These are phyloP conservation scores for Embidobia sp. DNA, from an alignment of 2,888 invertebrate species.

Conservation along the genomic window DNA sequence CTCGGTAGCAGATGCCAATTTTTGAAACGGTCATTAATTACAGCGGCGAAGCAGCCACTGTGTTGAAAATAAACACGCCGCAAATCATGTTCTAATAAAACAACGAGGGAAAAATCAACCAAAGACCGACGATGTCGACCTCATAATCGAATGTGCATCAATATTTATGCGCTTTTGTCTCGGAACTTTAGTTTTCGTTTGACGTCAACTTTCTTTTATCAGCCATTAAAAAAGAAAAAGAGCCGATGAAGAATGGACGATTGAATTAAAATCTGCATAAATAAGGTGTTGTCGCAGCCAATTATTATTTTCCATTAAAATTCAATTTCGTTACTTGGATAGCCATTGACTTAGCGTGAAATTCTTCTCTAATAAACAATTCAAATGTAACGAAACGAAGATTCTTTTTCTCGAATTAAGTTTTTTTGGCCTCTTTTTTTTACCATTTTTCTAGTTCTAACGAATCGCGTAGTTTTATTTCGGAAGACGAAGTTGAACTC, in stretches of 20 bases:
- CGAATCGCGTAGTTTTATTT: slow-evolving; percentile 10
- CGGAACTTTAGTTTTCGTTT: slow-evolving; percentile 15
- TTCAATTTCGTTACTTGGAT: background rate
- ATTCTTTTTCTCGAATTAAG: too few relatives aligned
- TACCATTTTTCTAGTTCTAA: background rate
- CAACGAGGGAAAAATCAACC: slow-evolving; percentile 1
- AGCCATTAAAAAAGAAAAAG: slow-evolving; percentile 4
- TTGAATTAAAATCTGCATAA: slow-evolving; percentile 21
- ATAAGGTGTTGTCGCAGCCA: slow-evolving; percentile 1
- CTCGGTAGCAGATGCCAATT: slow-evolving; percentile 49
- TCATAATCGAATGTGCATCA: slow-evolving; percentile 44
- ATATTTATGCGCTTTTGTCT: slow-evolving; percentile 50
- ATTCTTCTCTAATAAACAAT: slow-evolving; percentile 9
- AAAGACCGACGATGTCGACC: slow-evolving; percentile 2
- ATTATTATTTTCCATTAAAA: slow-evolving; percentile 36
- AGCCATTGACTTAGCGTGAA: slow-evolving; percentile 4
- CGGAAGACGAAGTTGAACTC: slow-evolving; percentile 8
- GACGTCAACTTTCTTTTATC: slow-evolving; percentile 30
- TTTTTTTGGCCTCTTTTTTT: background rate
- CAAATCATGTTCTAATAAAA: slow-evolving; percentile 47
- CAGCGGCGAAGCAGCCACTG: slow-evolving; percentile 13
- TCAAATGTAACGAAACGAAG: too few relatives aligned
- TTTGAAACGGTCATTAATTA: slow-evolving; percentile 56
- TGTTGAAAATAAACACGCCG: slow-evolving; percentile 45
- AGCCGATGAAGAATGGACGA: background rate